These are phyloP conservation scores for Manis crassicaudata DNA, from an alignment of 2,797 vertebrate species.

Conservation along the genomic window DNA sequence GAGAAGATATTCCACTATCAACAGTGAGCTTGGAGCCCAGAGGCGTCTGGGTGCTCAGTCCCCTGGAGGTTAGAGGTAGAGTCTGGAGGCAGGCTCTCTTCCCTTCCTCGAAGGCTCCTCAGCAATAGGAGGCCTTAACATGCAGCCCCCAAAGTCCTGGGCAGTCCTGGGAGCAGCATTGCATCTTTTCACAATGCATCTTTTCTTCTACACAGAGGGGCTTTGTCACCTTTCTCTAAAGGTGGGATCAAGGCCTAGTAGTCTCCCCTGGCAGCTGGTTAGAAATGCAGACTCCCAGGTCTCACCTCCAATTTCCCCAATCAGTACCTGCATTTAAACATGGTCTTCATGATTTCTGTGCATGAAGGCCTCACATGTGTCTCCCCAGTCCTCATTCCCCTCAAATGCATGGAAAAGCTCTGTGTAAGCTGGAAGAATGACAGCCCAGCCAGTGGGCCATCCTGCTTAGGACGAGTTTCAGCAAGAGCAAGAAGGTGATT, in stretches of 20 bases:
- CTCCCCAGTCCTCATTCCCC: background rate
- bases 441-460: fast-evolving
- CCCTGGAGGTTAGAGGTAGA: background rate
- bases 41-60: background rate
- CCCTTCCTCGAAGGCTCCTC: background rate
- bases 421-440: background rate
- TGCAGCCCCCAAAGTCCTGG: background rate
- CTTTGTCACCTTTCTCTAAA: background rate
- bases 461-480: background rate
- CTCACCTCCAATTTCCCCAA: fast-evolving
- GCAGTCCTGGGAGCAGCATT: background rate
- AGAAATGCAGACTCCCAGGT: background rate
- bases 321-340: too few relatives aligned
- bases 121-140: background rate
- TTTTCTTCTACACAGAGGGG: background rate
- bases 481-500: background rate
- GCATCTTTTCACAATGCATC: fast-evolving
- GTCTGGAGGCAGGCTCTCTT: too few relatives aligned
- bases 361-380: fast-evolving
- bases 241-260: background rate
- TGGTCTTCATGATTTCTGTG: too few relatives aligned
- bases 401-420: background rate
- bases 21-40: background rate
- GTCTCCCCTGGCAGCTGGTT: background rate
- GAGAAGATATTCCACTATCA: background rate